Percentiles rank a stretch among this genome's conserved stretches.
phyloP scores from a whole-genome alignment of 2,113 vertebrate genomes.

The Pontoporia blainvillei region DNA sequence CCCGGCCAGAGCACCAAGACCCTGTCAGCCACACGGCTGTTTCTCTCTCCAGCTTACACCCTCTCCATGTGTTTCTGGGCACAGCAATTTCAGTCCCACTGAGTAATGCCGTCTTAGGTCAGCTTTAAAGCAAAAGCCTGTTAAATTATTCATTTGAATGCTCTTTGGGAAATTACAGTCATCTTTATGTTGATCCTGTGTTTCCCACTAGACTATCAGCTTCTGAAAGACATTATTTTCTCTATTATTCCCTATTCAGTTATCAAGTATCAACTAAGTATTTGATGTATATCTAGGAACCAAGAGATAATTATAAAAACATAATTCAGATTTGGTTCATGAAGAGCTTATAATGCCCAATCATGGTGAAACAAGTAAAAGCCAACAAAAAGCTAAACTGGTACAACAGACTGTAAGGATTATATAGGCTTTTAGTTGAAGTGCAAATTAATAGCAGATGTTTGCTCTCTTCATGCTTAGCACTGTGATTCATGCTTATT shows the following conservation, averaged over 20 bases:
- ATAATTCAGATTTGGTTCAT: background rate
- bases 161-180: slow-evolving; percentile 30
- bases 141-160: slow-evolving; percentile 28
- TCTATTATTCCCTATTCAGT: background rate
- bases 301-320: slow-evolving; percentile 11
- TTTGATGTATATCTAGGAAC: background rate
- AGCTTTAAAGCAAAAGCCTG: background rate
- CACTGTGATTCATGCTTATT: background rate
- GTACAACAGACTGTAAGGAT: background rate
- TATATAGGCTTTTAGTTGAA: background rate
- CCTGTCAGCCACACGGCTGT: too few relatives aligned
- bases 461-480: background rate
- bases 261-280: background rate
- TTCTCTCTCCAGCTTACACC: too few relatives aligned
- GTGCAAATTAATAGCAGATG: background rate
- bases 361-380: background rate
- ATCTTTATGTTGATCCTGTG: background rate
- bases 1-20: too few relatives aligned
- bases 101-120: background rate
- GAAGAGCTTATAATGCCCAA: background rate
- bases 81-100: background rate
- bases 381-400: background rate
- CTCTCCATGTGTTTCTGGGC: background rate
- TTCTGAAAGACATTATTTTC: slow-evolving; percentile 17
- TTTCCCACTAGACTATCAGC: background rate